These are phyloP conservation scores for Ostrea edulis DNA, from an alignment of 1,140 invertebrate species.

Conservation along the genomic window DNA sequence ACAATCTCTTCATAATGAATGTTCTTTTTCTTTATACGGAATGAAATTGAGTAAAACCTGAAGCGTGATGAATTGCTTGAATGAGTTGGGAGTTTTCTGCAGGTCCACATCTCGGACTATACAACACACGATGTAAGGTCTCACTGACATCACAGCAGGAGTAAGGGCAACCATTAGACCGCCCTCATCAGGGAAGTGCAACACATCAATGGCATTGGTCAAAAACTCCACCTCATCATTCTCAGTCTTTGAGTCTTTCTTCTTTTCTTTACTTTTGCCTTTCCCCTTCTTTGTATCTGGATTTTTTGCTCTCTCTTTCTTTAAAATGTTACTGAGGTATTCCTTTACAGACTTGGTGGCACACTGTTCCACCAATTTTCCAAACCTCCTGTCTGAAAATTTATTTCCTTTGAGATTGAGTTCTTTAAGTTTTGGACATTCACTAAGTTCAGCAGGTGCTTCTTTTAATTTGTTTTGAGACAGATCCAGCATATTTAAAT, in stretches of 20 bases:
- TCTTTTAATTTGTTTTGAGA: constrained; percentile 84
- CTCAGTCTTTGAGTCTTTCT: constrained; percentile 59
- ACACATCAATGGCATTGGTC: constrained; percentile 78
- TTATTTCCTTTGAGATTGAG: constrained; percentile 86
- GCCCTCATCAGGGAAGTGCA: constrained; percentile 82
- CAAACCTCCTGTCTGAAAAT: constrained; percentile 85
- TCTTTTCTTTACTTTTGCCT: constrained; percentile 67
- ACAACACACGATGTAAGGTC: constrained; percentile 88
- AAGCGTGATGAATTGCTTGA: constrained; percentile 89
- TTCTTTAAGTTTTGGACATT: constrained; percentile 85
- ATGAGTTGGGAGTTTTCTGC: constrained; percentile 81
- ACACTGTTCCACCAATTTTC: constrained; percentile 83
- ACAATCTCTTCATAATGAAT: too few species aligned
- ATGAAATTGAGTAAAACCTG: constrained; percentile 80
- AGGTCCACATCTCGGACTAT: constrained; percentile 86
- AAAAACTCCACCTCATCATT: constrained; percentile 65
- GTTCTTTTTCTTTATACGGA: not conserved
- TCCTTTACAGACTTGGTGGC: constrained; percentile 74
- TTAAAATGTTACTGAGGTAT: constrained; percentile 69
- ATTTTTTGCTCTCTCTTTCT: constrained; percentile 79
- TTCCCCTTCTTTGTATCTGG: constrained; percentile 68
- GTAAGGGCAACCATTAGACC: constrained; percentile 82
- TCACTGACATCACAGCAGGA: constrained; percentile 82
- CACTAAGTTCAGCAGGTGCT: constrained; percentile 84
- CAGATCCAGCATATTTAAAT: constrained; percentile 87